Base-by-base conservation (phyloP, 1,140 invertebrate genomes). In the Grapholita molesta region DNA sequence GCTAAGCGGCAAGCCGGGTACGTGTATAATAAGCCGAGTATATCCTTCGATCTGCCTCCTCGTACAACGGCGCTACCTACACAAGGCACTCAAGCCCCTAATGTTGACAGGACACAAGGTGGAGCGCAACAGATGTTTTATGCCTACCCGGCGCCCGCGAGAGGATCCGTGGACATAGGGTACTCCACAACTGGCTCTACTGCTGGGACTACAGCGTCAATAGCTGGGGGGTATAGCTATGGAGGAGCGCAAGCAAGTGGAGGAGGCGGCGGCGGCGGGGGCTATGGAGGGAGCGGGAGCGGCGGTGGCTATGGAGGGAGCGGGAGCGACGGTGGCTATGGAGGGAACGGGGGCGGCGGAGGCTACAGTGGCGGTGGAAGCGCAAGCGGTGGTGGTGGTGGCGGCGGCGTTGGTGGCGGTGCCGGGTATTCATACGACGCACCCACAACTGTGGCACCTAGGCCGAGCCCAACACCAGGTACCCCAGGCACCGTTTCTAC, bases 61-160 rank as follows among this genome's bases (percentile, higher is more conserved):
- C 76, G 64, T 66, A 70, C 73, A 55, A 70, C 79, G 15, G 70
- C 74, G 68, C 70, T 30, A 64, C 24, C 65, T 23, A 69, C 67
- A 15, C 38, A 25, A 30, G 61, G 80, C 21, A 84, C 81, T 80
- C 83, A 85, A 84, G 76, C 78, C 69, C 73, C 80, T 66, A 80
- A 66, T 85, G 77, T 84, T 84, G 81, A 82, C 77, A 86, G 83
- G 79, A 81, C 73, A 30, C 76, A 77, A 21, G 61, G n/a, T 24
- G 15, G 28, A 73, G 76, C 71, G 77, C 85, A 83, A 77, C 76
- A 78, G 30, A 90, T 87, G 85, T 90, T 80, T 79, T 88, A 88
- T 76, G 85, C 84, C 38, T 89, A 89, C 70, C 85, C 87, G 18
- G 85, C 70, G 23, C 85, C 85, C 24, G 52, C 76, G 9, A 64